Percentiles rank a stretch among this genome's conserved stretches.
These are phyloP conservation scores for Leguminivora glycinivorella DNA, from an alignment of 1,140 invertebrate genomes.

Conservation along the genomic window DNA sequence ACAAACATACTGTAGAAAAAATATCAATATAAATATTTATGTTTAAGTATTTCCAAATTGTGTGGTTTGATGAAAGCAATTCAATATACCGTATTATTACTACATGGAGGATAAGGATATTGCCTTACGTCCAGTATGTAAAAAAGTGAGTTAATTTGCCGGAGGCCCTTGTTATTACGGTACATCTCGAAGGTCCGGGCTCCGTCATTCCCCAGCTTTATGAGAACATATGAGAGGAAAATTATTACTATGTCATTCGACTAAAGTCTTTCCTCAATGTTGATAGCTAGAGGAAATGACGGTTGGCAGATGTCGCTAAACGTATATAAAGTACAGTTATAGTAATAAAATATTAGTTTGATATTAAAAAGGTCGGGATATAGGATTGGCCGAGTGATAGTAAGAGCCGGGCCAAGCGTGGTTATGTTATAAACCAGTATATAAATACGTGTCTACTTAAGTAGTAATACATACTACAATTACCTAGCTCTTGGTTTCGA, in stretches of 20 bases:
- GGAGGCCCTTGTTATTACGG: slow-evolving; percentile 46
- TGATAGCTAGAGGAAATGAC: slow-evolving; percentile 48
- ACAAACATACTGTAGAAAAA: too few relatives aligned
- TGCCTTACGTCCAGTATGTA: slow-evolving; percentile 33
- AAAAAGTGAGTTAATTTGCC: slow-evolving; percentile 42
- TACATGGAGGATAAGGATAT: neutral
- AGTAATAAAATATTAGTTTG: too few relatives aligned
- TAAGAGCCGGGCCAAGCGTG: too few relatives aligned
- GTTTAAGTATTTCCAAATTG: too few relatives aligned
- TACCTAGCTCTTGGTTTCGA: too few relatives aligned
- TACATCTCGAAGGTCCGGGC: slow-evolving; percentile 33
- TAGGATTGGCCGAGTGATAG: slow-evolving; percentile 33
- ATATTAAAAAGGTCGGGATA: slow-evolving; percentile 42
- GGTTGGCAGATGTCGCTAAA: slow-evolving; percentile 51
- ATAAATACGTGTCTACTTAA: too few relatives aligned
- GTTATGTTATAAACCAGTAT: too few relatives aligned
- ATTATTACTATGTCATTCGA: slow-evolving; percentile 57
- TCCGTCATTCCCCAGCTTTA: slow-evolving; percentile 42
- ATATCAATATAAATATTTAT: too few relatives aligned
- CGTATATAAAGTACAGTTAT: slow-evolving; percentile 41
- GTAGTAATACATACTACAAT: too few relatives aligned
- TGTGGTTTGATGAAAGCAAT: neutral
- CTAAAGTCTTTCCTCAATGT: slow-evolving; percentile 50
- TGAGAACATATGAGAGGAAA: slow-evolving; percentile 54
- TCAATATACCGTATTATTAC: neutral